Percentiles rank a stretch among this genome's conserved stretches.
These are phyloP conservation scores for Actinemys pallida DNA, from an alignment of 2,113 vertebrate species.

Conservation along the genomic window DNA sequence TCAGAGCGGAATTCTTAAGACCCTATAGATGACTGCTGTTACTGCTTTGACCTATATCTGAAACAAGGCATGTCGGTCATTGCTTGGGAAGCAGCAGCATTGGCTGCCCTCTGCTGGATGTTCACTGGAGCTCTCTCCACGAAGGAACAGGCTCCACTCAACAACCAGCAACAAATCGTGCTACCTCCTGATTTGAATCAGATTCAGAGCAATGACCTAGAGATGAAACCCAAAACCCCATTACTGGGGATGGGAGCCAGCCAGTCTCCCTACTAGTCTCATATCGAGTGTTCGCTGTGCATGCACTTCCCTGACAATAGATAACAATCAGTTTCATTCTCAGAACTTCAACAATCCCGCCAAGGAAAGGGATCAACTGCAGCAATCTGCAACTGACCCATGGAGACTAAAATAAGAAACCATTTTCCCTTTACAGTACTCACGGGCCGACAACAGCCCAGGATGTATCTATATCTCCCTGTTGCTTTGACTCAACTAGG, in stretches of 20 bases:
- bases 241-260: neutral
- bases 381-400: neutral
- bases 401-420: neutral
- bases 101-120: neutral
- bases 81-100: neutral
- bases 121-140: neutral
- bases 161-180: neutral
- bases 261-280: neutral
- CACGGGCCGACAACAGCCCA: neutral
- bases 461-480: conserved; percentile 25
- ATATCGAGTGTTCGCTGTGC: neutral
- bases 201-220: neutral
- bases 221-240: neutral
- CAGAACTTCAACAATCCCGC: neutral
- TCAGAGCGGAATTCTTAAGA: neutral
- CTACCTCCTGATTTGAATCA: neutral
- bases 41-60: neutral
- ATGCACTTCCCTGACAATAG: neutral
- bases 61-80: neutral
- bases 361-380: neutral
- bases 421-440: neutral
- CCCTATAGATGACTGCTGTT: neutral
- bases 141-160: no score
- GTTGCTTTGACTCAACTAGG: conserved; percentile 69
- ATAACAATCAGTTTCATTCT: neutral